A percentile compares a stretch with the other conserved stretches of the same genome.
Evolutionary conservation across 2,888 invertebrate genomes (phyloP).

Genomic region (Dexiosoma caninum): DNA sequence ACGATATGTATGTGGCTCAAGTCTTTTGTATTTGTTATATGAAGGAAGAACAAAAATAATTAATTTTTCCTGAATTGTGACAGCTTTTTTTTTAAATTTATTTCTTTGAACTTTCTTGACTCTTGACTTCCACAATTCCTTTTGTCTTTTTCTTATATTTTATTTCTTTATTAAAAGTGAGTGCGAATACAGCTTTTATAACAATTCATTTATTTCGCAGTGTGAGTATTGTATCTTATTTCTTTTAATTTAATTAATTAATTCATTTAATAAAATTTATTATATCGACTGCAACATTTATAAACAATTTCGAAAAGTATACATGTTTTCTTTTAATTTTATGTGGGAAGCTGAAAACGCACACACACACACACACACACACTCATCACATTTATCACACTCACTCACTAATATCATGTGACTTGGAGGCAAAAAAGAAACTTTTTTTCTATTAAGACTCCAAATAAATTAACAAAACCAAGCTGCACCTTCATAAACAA

Average conservation of each 20-base stretch:
- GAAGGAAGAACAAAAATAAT: background rate
- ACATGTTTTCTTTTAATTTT: slow-evolving; percentile 35
- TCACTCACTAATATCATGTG: slow-evolving; percentile 7
- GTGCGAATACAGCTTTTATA: background rate
- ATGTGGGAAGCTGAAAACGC: slow-evolving; percentile 56
- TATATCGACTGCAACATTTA: slow-evolving; percentile 51
- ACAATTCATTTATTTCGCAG: background rate
- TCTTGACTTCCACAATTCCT: background rate
- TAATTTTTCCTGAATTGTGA: background rate
- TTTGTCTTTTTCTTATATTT: background rate
- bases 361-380: slow-evolving; percentile 7
- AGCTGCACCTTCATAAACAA: slow-evolving; percentile 53
- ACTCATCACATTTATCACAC: too few species aligned
- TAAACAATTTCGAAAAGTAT: slow-evolving; percentile 42
- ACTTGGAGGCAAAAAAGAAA: background rate
- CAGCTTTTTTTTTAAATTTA: background rate
- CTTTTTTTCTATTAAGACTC: slow-evolving; percentile 33
- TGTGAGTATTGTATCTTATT: too few species aligned
- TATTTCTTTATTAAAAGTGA: background rate
- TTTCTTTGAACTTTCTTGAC: background rate
- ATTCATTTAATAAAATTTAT: slow-evolving; percentile 46
- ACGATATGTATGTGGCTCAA: background rate
- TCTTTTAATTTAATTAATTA: slow-evolving; percentile 41
- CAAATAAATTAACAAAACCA: slow-evolving; percentile 24
- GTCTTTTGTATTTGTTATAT: background rate